These are phyloP conservation scores for Laupala kohalensis DNA, from an alignment of 1,140 invertebrate species.

Conservation along the genomic window DNA sequence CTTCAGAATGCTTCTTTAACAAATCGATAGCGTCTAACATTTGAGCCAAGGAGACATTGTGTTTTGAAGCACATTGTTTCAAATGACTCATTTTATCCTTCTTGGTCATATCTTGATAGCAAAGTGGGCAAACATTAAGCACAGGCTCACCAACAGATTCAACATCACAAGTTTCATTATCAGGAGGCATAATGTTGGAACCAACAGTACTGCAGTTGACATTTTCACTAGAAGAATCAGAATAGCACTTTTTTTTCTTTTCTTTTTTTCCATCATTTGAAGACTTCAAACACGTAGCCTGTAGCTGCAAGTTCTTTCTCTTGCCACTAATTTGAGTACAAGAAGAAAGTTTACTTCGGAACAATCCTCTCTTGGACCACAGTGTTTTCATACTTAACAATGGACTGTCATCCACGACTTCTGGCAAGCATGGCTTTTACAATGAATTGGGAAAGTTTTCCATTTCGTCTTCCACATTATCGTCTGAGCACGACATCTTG, in stretches of 20 bases:
- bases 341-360: neutral
- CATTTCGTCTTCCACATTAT: no score
- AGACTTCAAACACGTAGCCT: neutral
- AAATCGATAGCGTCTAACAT: conserved; percentile 31
- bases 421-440: no score
- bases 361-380: neutral
- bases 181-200: neutral
- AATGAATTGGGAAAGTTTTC: no score
- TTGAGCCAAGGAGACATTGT: conserved; percentile 30
- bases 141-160: conserved; percentile 18
- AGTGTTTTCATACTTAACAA: neutral
- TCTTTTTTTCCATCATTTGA: neutral
- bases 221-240: neutral
- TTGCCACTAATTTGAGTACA: neutral
- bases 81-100: conserved; percentile 25
- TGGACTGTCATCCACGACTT: neutral
- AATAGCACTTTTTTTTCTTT: neutral
- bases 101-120: conserved; percentile 27
- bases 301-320: neutral
- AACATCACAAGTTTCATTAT: neutral
- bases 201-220: neutral
- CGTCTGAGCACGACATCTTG: no score
- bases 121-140: conserved; percentile 33
- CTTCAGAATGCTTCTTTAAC: conserved; percentile 31
- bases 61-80: conserved; percentile 33